Base-by-base conservation (phyloP, 2,888 invertebrate species). In the Tetrapedia diversipes region DNA sequence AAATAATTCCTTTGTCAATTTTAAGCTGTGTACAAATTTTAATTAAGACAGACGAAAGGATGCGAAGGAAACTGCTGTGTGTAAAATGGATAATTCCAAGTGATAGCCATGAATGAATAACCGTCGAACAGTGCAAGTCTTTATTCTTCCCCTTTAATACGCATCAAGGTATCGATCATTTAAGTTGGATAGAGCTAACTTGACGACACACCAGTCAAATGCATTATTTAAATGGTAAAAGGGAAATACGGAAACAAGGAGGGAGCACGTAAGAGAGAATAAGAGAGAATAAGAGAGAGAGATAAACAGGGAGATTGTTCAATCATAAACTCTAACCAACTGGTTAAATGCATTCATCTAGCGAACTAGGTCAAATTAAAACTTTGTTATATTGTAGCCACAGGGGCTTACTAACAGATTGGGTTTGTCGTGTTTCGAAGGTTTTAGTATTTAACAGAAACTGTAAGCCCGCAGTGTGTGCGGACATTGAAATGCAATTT, bases 321-420 rank as follows among this genome's bases (percentile, higher is more conserved):
- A 32, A 64, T 68, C 59, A 56, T 54, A 68, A 72, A 51, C 59
- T 43, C 45, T 43, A 60, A 59, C 37, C 54, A 37, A 37, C 39
- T 51, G 60, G 64, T 68, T 73, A 60, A 54, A 43, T 56, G 59
- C 69, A 47, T 61, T 61, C 57, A 43, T 53, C 47, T 19, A 19
- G 22, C 29, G 51, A 77, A 74, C 65, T 77, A 37, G 77, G 74
- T 65, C 61, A 66, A 63, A 66, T 78, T 66, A 70, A 66, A 78
- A 75, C 66, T 78, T 78, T 70, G 57, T 41, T 45, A 27, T 49
- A 56, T 69, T 11, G 11, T 19, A 47, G 22, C 37, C 41, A 16
- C 54, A 24, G 19, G 39, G 45, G 53, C 39, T 49, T 65, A 32
- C 37, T 19, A 63, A 65, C 39, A 51, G 56, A 71, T 71, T 43